Evolutionary conservation across 2,797 vertebrate genomes (phyloP).

Genomic region (Helarctos malayanus): DNA sequence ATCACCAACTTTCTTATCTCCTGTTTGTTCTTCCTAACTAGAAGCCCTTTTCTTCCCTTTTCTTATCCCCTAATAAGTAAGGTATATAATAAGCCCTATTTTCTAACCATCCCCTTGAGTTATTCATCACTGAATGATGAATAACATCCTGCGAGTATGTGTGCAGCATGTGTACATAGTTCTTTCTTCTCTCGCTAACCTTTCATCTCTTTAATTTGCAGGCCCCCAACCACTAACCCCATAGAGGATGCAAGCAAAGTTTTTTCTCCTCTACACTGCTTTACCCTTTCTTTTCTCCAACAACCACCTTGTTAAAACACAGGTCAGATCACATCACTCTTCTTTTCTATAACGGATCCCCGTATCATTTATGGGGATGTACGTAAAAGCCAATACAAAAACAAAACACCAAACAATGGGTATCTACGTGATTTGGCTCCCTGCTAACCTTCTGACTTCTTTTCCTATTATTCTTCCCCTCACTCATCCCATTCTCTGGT

Average conservation of each 20-base stretch:
- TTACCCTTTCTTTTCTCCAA: constrained; percentile 23
- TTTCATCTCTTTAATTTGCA: background rate
- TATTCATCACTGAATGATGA: background rate
- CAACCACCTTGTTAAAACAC: constrained; percentile 7
- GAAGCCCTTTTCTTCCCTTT: background rate
- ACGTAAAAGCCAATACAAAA: background rate
- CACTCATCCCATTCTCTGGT: background rate
- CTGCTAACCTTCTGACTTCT: constrained; percentile 7
- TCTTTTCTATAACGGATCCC: constrained; percentile 25
- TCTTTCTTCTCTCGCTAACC: background rate
- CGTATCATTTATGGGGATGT: background rate
- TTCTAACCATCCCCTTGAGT: background rate
- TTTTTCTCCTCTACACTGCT: background rate
- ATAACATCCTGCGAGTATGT: background rate
- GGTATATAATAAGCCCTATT: background rate
- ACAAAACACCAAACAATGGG: background rate
- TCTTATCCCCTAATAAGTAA: background rate
- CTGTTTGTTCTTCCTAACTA: background rate
- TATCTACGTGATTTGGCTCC: background rate
- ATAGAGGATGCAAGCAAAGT: background rate
- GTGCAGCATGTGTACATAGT: background rate
- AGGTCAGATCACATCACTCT: background rate
- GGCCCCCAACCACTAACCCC: background rate
- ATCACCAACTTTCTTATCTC: constrained; percentile 20
- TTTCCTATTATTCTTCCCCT: background rate